Conservation (phyloP, 2,797 vertebrate species). For the Limosa lapponica region DNA sequence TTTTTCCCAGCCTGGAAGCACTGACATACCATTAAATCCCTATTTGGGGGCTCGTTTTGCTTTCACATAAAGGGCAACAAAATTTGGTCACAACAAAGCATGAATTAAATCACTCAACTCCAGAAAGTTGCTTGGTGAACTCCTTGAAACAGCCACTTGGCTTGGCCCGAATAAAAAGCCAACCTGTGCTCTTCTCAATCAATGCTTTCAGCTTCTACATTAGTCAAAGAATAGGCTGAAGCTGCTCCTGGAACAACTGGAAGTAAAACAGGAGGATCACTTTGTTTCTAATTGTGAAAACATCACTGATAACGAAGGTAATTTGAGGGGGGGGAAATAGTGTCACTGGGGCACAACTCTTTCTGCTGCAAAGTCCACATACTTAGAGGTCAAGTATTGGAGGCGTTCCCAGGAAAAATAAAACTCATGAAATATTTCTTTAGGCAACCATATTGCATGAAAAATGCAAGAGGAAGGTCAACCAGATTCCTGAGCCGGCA, state of each 20-base stretch:
- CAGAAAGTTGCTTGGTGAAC: not conserved
- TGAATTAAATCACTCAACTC: not conserved
- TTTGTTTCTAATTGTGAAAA: conserved; percentile 20
- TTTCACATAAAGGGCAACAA: not conserved
- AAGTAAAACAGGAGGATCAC: not conserved
- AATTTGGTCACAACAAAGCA: not conserved
- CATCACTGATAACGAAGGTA: not conserved
- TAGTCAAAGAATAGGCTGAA: not conserved
- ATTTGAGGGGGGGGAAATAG: not conserved
- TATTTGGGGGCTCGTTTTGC: not conserved
- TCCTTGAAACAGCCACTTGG: not conserved
- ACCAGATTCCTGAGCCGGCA: not conserved
- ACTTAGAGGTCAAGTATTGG: not conserved
- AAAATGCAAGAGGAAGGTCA: not conserved
- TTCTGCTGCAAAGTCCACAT: not conserved
- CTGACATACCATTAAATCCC: not conserved
- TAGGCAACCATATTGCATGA: not conserved
- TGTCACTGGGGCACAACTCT: not conserved
- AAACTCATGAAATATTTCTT: not conserved
- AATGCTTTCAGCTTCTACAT: not conserved
- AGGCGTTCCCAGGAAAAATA: conserved; percentile 9
- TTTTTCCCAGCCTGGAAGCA: not conserved
- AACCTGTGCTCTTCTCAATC: not conserved
- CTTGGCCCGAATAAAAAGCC: not conserved
- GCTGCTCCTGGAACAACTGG: not conserved